Percentiles rank a stretch among this genome's conserved stretches.
phyloP scores from a whole-genome alignment of 2,113 vertebrate species.

The Urocitellus parryii region DNA sequence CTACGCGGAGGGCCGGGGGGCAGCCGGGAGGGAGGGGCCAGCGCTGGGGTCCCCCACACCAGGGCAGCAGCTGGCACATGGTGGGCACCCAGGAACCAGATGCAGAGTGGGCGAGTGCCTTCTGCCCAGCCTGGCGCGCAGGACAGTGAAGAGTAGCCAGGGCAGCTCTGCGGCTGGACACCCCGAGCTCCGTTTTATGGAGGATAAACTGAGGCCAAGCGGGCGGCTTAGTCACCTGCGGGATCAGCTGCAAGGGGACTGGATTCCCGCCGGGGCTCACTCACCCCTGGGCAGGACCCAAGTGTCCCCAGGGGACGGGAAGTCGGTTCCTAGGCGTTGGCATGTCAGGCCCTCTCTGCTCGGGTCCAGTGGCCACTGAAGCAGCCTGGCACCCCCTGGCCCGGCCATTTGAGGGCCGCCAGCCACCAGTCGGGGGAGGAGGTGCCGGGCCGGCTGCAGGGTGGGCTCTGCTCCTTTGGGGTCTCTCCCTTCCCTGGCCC shows the following conservation, averaged over 20 bases:
- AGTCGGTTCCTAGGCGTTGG: background rate
- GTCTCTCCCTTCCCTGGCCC: background rate
- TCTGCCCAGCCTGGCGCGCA: accelerated
- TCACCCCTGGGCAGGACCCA: background rate
- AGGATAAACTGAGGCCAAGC: background rate
- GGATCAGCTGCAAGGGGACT: accelerated
- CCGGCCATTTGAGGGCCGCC: accelerated
- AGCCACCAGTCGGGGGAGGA: no score
- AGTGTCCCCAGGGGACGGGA: accelerated
- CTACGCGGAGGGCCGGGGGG: no score
- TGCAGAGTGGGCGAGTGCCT: no score
- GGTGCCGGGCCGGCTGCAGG: accelerated
- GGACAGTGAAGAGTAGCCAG: accelerated
- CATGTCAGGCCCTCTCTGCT: background rate
- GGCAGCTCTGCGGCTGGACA: background rate
- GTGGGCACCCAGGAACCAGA: accelerated
- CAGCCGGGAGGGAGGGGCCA: no score
- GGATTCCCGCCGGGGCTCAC: background rate
- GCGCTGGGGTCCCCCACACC: background rate
- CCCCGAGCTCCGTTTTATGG: accelerated
- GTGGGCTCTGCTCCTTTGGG: background rate
- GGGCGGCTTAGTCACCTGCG: accelerated
- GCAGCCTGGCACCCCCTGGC: accelerated
- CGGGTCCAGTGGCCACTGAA: accelerated
- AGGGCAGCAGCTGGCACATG: background rate